These are phyloP conservation scores for Cataglyphis cursor DNA, from an alignment of 2,888 invertebrate species.

Conservation along the genomic window DNA sequence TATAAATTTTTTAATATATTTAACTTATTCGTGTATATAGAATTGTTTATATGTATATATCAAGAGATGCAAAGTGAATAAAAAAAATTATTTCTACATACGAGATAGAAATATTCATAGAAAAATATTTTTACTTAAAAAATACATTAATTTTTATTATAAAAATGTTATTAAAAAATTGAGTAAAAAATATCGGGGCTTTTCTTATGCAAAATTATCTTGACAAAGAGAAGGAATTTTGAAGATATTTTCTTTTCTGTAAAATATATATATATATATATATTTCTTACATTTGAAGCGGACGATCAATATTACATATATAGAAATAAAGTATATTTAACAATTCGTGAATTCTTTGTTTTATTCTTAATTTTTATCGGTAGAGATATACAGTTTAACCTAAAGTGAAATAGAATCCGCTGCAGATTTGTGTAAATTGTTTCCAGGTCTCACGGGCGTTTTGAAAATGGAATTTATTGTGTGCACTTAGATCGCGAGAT, in stretches of 20 bases:
- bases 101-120: background rate
- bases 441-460: background rate
- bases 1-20: background rate
- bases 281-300: background rate
- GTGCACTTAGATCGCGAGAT: background rate
- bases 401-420: background rate
- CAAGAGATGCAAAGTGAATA: background rate
- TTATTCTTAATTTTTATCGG: constrained; percentile 4
- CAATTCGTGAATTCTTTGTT: background rate
- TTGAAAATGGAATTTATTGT: constrained; percentile 21
- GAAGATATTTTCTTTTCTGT: background rate
- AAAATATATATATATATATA: background rate
- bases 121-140: background rate
- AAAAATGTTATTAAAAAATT: background rate
- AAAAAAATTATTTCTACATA: background rate
- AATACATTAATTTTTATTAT: background rate
- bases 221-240: background rate
- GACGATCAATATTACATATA: background rate
- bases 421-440: background rate
- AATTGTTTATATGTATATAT: background rate
- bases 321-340: background rate
- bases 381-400: too few species aligned
- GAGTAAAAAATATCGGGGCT: background rate
- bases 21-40: background rate
- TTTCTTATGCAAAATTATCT: background rate